These are phyloP conservation scores for Pelodytes ibericus DNA, from an alignment of 2,797 vertebrate species.

Conservation along the genomic window DNA sequence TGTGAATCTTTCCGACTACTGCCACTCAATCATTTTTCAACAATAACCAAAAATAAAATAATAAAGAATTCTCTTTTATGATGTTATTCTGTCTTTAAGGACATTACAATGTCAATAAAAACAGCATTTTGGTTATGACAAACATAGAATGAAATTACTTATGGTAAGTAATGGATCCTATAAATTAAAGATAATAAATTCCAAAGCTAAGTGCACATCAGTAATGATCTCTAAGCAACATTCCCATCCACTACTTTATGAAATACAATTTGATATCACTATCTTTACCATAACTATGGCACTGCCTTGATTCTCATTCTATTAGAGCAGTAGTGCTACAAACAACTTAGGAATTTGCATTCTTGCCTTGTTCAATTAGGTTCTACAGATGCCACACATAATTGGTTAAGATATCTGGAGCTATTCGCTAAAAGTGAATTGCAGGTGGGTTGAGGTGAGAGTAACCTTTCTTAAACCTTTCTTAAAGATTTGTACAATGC, in stretches of 20 bases:
- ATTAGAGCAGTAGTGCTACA: neutral
- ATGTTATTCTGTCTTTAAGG: neutral
- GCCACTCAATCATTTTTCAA: neutral
- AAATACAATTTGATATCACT: neutral
- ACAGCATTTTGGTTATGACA: neutral
- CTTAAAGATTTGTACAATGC: no score
- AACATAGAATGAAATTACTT: neutral
- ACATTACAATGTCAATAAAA: neutral
- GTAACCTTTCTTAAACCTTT: no score
- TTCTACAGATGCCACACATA: no score
- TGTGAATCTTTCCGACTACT: neutral
- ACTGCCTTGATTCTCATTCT: neutral
- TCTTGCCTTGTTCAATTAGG: no score
- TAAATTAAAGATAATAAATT: slow-evolving; percentile 8
- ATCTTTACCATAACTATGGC: neutral
- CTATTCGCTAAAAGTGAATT: no score
- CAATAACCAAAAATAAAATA: neutral
- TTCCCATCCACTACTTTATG: neutral
- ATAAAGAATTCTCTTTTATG: slow-evolving; percentile 2
- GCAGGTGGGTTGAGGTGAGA: no score
- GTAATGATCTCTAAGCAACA: neutral
- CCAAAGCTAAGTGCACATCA: neutral
- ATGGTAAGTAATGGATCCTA: neutral
- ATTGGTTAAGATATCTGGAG: no score
- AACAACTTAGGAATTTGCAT: no score